A percentile compares a stretch with the other conserved stretches of the same genome.
phyloP scores from a whole-genome alignment of 1,140 invertebrate genomes.

The Sycobia sp. region DNA sequence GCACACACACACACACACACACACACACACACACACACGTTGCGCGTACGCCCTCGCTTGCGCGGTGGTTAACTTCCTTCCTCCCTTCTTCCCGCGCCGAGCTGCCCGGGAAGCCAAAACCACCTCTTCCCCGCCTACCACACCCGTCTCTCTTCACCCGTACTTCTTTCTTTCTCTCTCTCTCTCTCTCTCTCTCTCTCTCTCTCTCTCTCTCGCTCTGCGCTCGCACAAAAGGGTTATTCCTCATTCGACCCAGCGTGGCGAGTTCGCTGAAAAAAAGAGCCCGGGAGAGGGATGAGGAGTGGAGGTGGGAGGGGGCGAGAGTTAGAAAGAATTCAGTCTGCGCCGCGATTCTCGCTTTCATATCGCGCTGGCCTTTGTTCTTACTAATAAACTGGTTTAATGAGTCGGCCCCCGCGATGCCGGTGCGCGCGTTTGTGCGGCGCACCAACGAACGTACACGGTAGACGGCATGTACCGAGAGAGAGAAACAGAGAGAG shows the following conservation, averaged over 20 bases:
- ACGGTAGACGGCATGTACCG: background rate
- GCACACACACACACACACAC: background rate
- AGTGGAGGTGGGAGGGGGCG: too few species aligned
- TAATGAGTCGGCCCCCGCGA: conserved; percentile 20
- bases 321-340: too few species aligned
- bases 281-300: too few species aligned
- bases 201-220: background rate
- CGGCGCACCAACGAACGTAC: background rate
- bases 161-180: too few species aligned
- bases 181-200: too few species aligned
- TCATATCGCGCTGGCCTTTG: conserved; percentile 12
- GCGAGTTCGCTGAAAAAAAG: conserved; percentile 2
- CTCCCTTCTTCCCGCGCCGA: background rate
- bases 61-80: conserved; percentile 7
- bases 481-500: too few species aligned
- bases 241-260: conserved; percentile 7
- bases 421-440: too few species aligned
- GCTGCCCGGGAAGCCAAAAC: too few species aligned
- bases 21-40: too few species aligned
- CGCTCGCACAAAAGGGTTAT: conserved; percentile 9
- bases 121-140: background rate
- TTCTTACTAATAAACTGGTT: conserved; percentile 34
- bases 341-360: background rate
- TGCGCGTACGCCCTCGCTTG: background rate
- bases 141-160: background rate